Conservation (phyloP, 2,888 invertebrate genomes). For the Sinodicranocentrus sp. region DNA sequence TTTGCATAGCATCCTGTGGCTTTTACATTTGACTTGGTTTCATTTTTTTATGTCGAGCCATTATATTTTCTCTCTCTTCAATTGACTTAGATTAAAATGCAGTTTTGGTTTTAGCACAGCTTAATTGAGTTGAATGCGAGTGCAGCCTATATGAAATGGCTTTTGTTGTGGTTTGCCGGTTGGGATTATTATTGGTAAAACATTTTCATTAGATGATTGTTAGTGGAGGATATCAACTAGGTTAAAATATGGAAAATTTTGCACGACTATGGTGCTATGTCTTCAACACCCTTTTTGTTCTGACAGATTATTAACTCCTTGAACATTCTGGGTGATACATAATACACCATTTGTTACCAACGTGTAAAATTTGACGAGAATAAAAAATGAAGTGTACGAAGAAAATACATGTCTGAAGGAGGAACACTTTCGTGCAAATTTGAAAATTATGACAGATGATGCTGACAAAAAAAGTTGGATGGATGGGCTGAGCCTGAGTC, state of each 20-base stretch:
- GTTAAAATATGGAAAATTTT: too few relatives aligned
- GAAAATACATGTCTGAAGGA: too few relatives aligned
- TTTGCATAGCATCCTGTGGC: constrained; percentile 6
- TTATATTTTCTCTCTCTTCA: not conserved
- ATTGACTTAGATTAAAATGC: constrained; percentile 11
- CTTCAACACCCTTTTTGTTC: too few relatives aligned
- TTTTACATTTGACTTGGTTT: constrained; percentile 22
- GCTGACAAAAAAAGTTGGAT: not conserved
- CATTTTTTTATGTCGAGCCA: constrained; percentile 1
- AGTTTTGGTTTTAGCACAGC: constrained; percentile 16
- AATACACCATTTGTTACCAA: too few relatives aligned
- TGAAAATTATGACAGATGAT: constrained; percentile 7
- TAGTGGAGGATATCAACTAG: too few relatives aligned
- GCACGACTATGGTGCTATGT: too few relatives aligned
- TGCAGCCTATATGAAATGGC: not conserved
- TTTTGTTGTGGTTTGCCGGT: not conserved
- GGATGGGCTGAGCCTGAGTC: not conserved
- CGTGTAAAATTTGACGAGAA: too few relatives aligned
- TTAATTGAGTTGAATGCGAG: not conserved
- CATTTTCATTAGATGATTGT: too few relatives aligned
- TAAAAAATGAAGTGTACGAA: too few relatives aligned
- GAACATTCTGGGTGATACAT: too few relatives aligned
- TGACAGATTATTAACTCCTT: too few relatives aligned
- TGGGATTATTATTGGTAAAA: too few relatives aligned
- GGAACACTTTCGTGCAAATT: not conserved